Conservation (phyloP, 2,113 vertebrate genomes). For the Etia nguti region DNA sequence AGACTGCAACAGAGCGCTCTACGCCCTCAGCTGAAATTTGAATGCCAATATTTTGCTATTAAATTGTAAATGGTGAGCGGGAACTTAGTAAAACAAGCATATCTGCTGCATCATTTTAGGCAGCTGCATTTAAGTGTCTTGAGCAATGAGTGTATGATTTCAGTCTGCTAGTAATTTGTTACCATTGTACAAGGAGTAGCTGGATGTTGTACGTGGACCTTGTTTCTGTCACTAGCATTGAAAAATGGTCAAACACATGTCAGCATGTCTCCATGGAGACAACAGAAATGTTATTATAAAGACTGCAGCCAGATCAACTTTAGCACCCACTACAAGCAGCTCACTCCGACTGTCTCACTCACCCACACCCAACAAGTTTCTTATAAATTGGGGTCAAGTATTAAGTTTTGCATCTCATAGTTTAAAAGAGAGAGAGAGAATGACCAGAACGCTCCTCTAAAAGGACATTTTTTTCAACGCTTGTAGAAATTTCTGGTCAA, state of each 20-base stretch:
- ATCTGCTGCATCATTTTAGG: background rate
- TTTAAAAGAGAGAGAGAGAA: background rate
- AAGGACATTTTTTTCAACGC: background rate
- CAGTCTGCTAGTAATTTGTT: background rate
- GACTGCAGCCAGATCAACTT: background rate
- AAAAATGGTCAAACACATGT: background rate
- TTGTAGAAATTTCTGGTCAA: background rate
- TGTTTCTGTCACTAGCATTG: background rate
- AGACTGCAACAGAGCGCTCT: background rate
- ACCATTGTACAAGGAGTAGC: background rate
- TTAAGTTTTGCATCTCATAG: background rate
- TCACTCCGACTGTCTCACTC: fast-evolving
- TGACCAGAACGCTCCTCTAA: fast-evolving
- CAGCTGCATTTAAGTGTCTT: background rate
- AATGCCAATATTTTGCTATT: background rate
- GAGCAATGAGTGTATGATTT: background rate
- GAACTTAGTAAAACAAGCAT: background rate
- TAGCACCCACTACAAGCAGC: background rate
- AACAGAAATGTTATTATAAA: background rate
- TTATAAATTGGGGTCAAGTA: background rate
- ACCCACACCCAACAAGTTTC: fast-evolving
- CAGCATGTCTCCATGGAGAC: background rate
- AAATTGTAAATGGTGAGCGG: fast-evolving
- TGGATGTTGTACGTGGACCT: background rate
- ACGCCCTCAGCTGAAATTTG: background rate